Conservation (phyloP, 2,797 vertebrate genomes). For the Fistularia tabacaria region DNA sequence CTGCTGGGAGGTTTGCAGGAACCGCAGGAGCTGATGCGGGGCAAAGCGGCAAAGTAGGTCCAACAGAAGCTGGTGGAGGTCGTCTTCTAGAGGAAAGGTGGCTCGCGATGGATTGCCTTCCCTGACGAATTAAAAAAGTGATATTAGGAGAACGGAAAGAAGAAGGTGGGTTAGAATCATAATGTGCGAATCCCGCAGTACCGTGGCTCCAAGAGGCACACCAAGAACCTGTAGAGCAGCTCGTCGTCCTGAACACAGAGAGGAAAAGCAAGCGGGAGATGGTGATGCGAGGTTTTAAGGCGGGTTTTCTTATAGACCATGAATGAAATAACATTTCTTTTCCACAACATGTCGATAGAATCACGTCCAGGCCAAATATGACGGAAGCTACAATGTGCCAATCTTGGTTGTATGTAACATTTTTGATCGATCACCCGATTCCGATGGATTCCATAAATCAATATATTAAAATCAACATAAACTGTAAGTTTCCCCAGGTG, state of each 20-base stretch:
- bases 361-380: too few relatives aligned
- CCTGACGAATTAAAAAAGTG: constrained; percentile 60
- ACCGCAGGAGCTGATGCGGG: constrained; percentile 78
- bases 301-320: too few relatives aligned
- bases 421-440: too few relatives aligned
- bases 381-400: too few relatives aligned
- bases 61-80: constrained; percentile 83
- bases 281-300: background rate
- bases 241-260: constrained; percentile 45
- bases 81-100: constrained; percentile 68
- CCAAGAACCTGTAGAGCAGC: constrained; percentile 57
- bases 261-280: background rate
- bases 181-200: constrained; percentile 9
- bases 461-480: too few relatives aligned
- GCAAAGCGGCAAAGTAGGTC: constrained; percentile 84
- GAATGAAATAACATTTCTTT: too few relatives aligned
- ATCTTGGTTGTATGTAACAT: too few relatives aligned
- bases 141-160: background rate
- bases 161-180: background rate
- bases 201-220: constrained; percentile 56
- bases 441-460: too few relatives aligned
- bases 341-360: too few relatives aligned
- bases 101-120: constrained; percentile 75
- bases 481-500: too few relatives aligned
- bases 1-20: constrained; percentile 82